Evolutionary conservation across 1,140 invertebrate genomes (phyloP), one percentile per base, ranked within the genome.

Genomic region (Drosophila sp.): DNA sequence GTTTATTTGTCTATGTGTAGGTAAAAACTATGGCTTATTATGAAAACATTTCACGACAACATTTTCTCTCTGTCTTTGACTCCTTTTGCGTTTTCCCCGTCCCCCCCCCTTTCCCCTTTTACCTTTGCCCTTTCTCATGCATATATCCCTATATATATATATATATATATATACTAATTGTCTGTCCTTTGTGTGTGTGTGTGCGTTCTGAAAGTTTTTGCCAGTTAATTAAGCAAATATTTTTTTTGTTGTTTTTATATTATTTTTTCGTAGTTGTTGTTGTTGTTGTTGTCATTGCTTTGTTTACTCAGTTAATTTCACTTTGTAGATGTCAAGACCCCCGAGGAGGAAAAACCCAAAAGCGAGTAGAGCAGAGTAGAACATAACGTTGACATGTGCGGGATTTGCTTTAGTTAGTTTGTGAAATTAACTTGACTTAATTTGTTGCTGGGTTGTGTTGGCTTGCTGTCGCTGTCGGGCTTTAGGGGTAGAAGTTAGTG

Each of bases 171-270:
- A 50, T 50, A 50, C 44, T 50, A 50, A 25, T 17, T 25, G 44
- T 50, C 7, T 74, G 61, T 64, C 70, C 79, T 57, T 50, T 63
- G n/a, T 63, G 8, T 50, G 3, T 63, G 23, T 30, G 29, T 62
- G 38, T 47, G 23, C 27, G 29, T 44, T 32, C 29, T 29, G 32
- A 79, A 87, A 87, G 35, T 89, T 87, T 84, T 84, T 87, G 84
- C 85, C 84, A 87, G 84, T 84, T 87, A 87, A 87, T 89, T 87
- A 87, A 78, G 85, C 80, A 84, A 87, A 89, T 84, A 84, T 78
- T 89, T 87, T 81, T 86, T 65, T 71, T 60, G 58, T 69, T 86
- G 76, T 86, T 86, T 86, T 76, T 72, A 65, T 61, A 86, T 75
- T 86, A 85, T 86, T 86, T 85, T 85, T 79, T 23, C 67, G 38